These are phyloP conservation scores for Myotis daubentonii DNA, from an alignment of 2,797 vertebrate species.

Conservation along the genomic window DNA sequence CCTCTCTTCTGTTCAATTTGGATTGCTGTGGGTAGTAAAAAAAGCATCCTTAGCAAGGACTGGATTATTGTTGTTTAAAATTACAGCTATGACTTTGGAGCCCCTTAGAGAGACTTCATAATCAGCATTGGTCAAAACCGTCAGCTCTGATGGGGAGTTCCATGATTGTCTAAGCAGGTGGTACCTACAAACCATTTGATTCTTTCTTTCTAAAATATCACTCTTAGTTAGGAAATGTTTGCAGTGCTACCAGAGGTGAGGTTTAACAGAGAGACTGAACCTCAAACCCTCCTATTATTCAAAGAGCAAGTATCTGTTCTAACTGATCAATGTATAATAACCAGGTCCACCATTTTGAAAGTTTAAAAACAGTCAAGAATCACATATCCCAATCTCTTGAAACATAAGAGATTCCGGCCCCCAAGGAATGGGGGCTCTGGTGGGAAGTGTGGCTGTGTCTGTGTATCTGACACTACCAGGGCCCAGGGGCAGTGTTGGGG, in stretches of 20 bases:
- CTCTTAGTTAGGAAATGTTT: neutral
- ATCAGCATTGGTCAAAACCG: neutral
- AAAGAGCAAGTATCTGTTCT: neutral
- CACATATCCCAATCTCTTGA: neutral
- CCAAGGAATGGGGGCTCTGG: neutral
- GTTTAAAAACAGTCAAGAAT: neutral
- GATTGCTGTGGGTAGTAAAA: neutral
- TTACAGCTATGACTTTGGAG: neutral
- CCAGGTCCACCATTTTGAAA: neutral
- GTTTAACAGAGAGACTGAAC: neutral
- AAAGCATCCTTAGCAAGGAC: neutral
- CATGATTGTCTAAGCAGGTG: slow-evolving; percentile 1
- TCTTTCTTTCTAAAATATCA: slow-evolving; percentile 46
- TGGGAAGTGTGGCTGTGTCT: neutral
- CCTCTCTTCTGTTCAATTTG: slow-evolving; percentile 8
- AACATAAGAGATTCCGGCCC: neutral
- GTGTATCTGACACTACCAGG: neutral
- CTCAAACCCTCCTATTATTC: neutral
- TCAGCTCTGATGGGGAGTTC: slow-evolving; percentile 1
- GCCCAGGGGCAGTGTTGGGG: neutral
- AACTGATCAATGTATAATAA: neutral
- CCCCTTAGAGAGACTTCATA: neutral
- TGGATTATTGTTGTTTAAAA: neutral
- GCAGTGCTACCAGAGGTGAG: neutral
- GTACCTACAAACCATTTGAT: neutral